Base-by-base conservation (phyloP, 2,888 invertebrate genomes). In the Heliconius cydno region DNA sequence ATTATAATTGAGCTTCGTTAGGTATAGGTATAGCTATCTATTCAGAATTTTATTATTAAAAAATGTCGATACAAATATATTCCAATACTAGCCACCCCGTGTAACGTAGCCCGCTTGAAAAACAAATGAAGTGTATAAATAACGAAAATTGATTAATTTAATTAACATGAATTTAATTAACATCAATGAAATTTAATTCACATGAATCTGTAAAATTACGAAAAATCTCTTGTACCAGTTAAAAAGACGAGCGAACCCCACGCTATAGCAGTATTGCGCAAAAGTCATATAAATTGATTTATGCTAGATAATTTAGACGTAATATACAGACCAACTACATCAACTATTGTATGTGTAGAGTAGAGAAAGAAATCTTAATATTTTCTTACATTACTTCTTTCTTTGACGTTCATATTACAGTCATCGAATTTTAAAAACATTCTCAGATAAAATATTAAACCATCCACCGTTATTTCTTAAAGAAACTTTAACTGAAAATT, bases 401-500 rank as follows among this genome's bases (percentile, higher is more conserved):
- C 30, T 30, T 22, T 22, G n/a, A 34, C 15, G n/a, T 73, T 60
- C 60, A 73, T 25, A 73, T 73, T 15, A 9, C 15, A 73, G 13
- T 60, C 22, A 57, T 60, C 5, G 34, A 73, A 73, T 73, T 60
- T 57, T 34, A 73, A 60, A 73, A 73, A 60, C 13, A 73, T 73
- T 60, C 60, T 15, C 57, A 38, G 60, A 73, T 60, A 60, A 60
- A 73, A 73, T 73, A 73, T 38, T 73, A 73, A 60, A 38, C 73
- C 73, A 4, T 73, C 34, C 57, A 73, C 15, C 34, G 73, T 60
- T 60, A 73, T 73, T 60, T 73, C 73, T 66, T 34, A 34, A 72
- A 65, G 72, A 72, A 78, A 72, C 65, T 63, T 77, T 71, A 52
- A 72, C 28, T 65, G 52, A 78, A 78, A 72, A 65, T 70, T 60